Evolutionary conservation across 1,140 invertebrate genomes (phyloP).

Genomic region (Drosophila kanapiae): DNA sequence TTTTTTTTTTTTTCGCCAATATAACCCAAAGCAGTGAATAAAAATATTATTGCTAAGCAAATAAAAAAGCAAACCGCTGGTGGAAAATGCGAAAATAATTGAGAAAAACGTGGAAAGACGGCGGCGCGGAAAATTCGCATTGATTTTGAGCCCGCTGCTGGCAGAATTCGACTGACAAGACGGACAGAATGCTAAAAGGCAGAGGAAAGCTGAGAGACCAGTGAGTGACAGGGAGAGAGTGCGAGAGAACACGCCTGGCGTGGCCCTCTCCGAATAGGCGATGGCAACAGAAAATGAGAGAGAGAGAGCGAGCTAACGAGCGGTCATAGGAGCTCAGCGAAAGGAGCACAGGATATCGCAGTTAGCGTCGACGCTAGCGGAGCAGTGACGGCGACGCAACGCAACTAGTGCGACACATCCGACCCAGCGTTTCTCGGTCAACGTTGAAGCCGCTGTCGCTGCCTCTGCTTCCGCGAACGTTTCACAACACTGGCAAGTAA

Average conservation of each 20-base stretch:
- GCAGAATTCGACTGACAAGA: conserved; percentile 35
- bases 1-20: conserved; percentile 24
- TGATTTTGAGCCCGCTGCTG: conserved; percentile 41
- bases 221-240: background rate
- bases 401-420: conserved; percentile 36
- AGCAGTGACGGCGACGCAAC: conserved; percentile 14
- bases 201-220: conserved; percentile 12
- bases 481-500: conserved; percentile 19
- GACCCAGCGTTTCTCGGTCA: conserved; percentile 10
- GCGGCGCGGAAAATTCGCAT: conserved; percentile 41
- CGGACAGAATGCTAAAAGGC: conserved; percentile 11
- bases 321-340: conserved; percentile 17
- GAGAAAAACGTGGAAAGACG: conserved; percentile 26
- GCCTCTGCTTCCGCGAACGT: background rate
- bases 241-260: background rate
- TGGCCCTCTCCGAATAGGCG: background rate
- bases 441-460: background rate
- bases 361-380: conserved; percentile 1
- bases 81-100: conserved; percentile 14
- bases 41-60: conserved; percentile 1
- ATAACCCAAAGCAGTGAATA: conserved; percentile 19
- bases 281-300: background rate
- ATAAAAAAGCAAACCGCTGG: conserved; percentile 7
- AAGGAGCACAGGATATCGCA: conserved; percentile 27
- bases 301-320: background rate